Conservation (phyloP, 2,797 vertebrate genomes). For the Syngnathus rostellatus region DNA sequence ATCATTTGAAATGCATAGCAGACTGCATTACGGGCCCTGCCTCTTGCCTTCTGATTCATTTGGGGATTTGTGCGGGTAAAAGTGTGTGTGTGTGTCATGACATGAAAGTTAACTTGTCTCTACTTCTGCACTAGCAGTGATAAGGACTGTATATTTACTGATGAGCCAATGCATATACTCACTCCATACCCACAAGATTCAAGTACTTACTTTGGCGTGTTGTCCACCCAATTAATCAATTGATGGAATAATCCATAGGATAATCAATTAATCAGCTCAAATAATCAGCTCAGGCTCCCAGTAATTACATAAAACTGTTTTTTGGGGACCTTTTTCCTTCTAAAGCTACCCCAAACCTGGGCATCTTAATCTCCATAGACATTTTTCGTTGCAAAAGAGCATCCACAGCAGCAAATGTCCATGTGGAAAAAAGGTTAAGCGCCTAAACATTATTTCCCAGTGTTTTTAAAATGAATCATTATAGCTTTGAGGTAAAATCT, state of each 20-base stretch:
- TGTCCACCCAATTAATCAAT: neutral
- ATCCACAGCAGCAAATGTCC: no score
- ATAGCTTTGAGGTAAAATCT: neutral
- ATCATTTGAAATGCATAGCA: conserved; percentile 43
- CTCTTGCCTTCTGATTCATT: conserved; percentile 7
- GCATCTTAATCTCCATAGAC: no score
- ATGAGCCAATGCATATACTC: neutral
- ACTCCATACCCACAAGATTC: neutral
- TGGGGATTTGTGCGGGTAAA: neutral
- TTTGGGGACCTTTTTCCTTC: no score
- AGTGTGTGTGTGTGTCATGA: conserved; percentile 36
- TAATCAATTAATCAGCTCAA: no score
- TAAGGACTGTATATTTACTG: conserved; percentile 13
- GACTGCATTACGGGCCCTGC: conserved; percentile 24
- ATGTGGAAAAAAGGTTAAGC: no score
- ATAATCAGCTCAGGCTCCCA: no score
- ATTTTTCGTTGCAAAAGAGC: no score
- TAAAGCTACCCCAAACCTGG: no score
- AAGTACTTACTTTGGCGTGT: neutral
- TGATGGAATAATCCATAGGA: no score
- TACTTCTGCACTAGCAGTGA: conserved; percentile 26
- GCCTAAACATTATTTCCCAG: no score
- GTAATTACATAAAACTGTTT: no score
- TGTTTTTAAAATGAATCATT: no score
- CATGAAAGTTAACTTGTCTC: conserved; percentile 35